Percentiles rank a stretch among this genome's conserved stretches.
Conservation (phyloP, 2,113 vertebrate species). For the Carassius carassius region DNA sequence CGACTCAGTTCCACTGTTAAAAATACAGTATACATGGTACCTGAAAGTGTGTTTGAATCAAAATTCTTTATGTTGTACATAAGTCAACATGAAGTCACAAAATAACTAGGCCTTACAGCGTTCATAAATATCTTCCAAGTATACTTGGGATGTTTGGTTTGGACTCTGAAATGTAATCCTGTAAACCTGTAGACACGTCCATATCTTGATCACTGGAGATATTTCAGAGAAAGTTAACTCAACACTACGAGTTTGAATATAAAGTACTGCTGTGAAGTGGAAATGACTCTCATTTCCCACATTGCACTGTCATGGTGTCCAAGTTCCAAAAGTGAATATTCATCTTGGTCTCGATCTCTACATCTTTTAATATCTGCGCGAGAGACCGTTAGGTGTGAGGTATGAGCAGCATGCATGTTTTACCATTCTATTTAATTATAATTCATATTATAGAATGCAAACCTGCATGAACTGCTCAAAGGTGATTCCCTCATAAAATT, state of each 20-base stretch:
- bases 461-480: conserved; percentile 96
- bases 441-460: conserved; percentile 8
- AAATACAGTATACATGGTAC: not conserved
- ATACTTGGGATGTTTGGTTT: not conserved
- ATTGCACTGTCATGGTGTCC: conserved; percentile 78
- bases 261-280: not conserved
- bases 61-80: not conserved
- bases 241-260: not conserved
- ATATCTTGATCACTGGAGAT: not conserved
- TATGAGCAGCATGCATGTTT: not conserved
- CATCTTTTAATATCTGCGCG: conserved; percentile 86
- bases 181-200: too few species aligned
- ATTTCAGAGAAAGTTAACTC: not conserved
- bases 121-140: not conserved
- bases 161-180: not conserved
- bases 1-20: not conserved
- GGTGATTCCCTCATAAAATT: conserved; percentile 92
- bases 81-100: not conserved
- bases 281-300: conserved; percentile 76
- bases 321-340: conserved; percentile 88
- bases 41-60: not conserved
- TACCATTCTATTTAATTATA: not conserved
- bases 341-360: conserved; percentile 94
- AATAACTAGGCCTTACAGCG: not conserved
- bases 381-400: not conserved